Base-by-base conservation (phyloP, 2,888 invertebrate species). In the Dinocampus coccinellae region DNA sequence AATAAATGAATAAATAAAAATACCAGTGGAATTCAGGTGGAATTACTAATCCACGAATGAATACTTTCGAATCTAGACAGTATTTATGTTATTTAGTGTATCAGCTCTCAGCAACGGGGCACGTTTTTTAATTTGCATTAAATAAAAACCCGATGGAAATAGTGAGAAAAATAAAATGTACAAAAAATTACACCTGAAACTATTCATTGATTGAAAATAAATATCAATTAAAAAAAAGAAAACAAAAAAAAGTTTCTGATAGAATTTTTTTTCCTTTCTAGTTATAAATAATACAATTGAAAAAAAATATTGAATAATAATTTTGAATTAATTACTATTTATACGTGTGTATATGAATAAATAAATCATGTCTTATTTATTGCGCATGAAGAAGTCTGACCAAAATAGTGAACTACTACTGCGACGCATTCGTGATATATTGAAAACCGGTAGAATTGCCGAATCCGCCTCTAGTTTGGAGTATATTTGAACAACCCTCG, bases 21-120 rank as follows among this genome's bases (percentile, higher is more conserved):
- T 42, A 33, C 33, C 22, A 34, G 55, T 9, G 26, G 20, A 7
- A 3, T 9, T 26, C 47, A 22, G 1, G 82, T 82, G 80, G 84
- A 84, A 84, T 84, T 82, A 81, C 83, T 84, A 84, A 84, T 84
- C 79, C 77, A 74, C 78, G 81, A 81, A 83, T 83, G 83, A 84
- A 84, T 82, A 73, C 79, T 80, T 77, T 73, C 69, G 70, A 81
- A 78, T 77, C 76, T 73, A 73, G 62, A 70, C 72, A 74, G 72
- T 73, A 76, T 76, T 76, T 72, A 70, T 73, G 69, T 76, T 76
- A 70, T 74, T 72, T 69, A 63, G 36, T 80, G 82, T 80, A 82
- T 80, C 78, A 72, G 81, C 63, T 73, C 69, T 82, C 83, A 84
- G 78, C 68, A 76, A 75, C 78, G 76, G 64, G 71, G 74, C 75